Conservation (phyloP, 2,888 invertebrate species). For the Maniola hyperantus region DNA sequence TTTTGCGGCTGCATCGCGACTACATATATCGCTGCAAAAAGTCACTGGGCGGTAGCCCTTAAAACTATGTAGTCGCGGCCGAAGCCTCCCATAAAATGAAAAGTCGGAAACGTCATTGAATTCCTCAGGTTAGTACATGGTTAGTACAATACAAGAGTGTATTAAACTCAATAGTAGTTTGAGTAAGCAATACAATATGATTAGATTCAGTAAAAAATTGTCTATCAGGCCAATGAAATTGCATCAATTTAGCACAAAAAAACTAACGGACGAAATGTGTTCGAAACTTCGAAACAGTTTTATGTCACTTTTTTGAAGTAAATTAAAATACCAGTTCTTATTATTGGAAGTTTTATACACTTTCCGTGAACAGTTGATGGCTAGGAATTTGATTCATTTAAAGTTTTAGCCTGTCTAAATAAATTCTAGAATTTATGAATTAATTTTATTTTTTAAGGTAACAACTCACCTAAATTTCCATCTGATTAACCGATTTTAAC, state of each 20-base stretch:
- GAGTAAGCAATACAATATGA: conserved; percentile 13
- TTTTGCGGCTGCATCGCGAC: too few species aligned
- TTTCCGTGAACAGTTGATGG: conserved; percentile 11
- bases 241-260: conserved; percentile 23
- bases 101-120: conserved; percentile 7
- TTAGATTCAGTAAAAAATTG: conserved; percentile 16
- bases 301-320: conserved; percentile 24
- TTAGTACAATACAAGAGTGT: conserved; percentile 12
- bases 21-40: too few species aligned
- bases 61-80: not conserved
- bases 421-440: not conserved
- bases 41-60: too few species aligned
- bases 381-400: conserved; percentile 12
- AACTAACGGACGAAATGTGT: conserved; percentile 20
- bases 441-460: not conserved
- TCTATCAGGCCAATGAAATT: conserved; percentile 21
- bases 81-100: not conserved
- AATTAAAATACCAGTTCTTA: conserved; percentile 21
- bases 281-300: conserved; percentile 24
- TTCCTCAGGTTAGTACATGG: not conserved
- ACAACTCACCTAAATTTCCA: too few species aligned
- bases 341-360: conserved; percentile 24
- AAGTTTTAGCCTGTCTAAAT: conserved; percentile 1
- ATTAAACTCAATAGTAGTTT: conserved; percentile 18
- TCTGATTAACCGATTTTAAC: too few species aligned